A percentile compares a stretch with the other conserved stretches of the same genome.
Conservation (phyloP, 1,140 invertebrate species). For the Lethocerus indicus region DNA sequence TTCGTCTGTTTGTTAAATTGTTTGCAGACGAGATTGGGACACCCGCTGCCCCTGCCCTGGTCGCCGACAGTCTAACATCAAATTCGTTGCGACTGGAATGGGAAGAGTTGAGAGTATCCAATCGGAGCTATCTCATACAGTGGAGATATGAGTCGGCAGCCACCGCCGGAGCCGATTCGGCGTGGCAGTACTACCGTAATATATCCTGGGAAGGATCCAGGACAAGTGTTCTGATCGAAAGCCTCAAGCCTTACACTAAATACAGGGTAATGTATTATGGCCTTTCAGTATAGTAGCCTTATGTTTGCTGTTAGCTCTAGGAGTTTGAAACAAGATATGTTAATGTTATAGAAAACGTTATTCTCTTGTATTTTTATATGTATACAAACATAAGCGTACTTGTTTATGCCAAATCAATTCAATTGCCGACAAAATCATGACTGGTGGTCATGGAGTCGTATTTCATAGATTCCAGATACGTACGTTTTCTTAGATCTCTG, state of each 20-base stretch:
- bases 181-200: conserved; percentile 60
- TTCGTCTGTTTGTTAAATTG: conserved; percentile 13
- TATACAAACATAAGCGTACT: no score
- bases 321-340: no score
- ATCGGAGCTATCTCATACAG: conserved; percentile 54
- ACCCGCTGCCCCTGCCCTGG: conserved; percentile 52
- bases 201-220: conserved; percentile 43
- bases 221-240: conserved; percentile 48
- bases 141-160: conserved; percentile 49
- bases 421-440: no score
- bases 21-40: conserved; percentile 42
- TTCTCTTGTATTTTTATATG: no score
- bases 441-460: no score
- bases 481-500: no score
- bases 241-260: conserved; percentile 71
- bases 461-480: no score
- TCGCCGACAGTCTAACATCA: conserved; percentile 52
- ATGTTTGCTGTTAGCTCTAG: no score
- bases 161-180: no score
- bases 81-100: conserved; percentile 65
- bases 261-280: conserved; percentile 77
- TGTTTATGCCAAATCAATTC: no score
- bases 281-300: no score
- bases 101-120: conserved; percentile 33
- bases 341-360: no score